Evolutionary conservation across 2,113 vertebrate genomes (phyloP), one percentile per base, ranked within the genome.

Genomic region (Thalassarche chlororhynchos): DNA sequence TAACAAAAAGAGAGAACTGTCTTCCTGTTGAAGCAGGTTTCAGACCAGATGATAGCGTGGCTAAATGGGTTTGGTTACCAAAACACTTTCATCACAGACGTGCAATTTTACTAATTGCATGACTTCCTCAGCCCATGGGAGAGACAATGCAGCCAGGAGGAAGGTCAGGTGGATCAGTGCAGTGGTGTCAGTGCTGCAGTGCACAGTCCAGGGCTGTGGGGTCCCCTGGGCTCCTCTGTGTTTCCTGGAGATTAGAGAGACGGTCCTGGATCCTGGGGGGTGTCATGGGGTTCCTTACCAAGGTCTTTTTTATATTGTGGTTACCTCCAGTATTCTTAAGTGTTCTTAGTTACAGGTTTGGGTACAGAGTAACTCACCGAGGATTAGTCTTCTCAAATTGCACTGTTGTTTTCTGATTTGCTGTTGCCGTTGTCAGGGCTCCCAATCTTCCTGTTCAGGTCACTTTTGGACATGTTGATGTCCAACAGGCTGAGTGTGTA

Each of bases 141-240:
- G 36, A 82, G 49, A 51, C 11, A 60, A 17, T 8, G 8, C 19
- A 51, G 25, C 8, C 31, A 47, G 31, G 42, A 76, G 42, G n/a
- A 68, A 70, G 13, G 9, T 23, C 1, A 0, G 15, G 23, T n/a
- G 20, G 1, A 1, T 61, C 77, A 61, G 4, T 14, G 12, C 13
- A 34, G 12, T 12, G 21, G 9, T 42, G 32, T n/a, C 25, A 60
- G 3, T 54, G 16, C 7, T 64, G 6, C 52, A 36, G 7, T 24
- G 13, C 5, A 28, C 1, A 1, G 28, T 10, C 13, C 42, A 36
- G 47, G 14, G 29, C 12, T 47, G 4, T 44, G 36, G n/a, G 4
- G 10, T 47, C 16, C 9, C 10, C 17, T 44, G 15, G 8, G 29
- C 9, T 80, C 21, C 36, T 38, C 9, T 47, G 17, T 28, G 14